Conservation (phyloP, 1,140 invertebrate species). For the Parasteatoda tepidariorum region DNA sequence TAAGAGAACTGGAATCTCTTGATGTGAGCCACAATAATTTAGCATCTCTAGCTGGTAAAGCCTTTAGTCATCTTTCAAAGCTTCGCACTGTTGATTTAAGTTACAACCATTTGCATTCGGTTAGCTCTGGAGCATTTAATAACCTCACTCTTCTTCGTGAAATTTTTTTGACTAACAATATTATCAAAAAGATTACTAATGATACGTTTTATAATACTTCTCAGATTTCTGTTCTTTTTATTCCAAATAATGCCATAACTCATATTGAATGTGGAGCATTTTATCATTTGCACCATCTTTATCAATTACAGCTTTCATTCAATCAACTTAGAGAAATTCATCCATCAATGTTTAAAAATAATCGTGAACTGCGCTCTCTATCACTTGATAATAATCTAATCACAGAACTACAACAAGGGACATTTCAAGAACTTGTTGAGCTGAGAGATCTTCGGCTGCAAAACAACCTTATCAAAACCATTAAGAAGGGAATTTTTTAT, state of each 20-base stretch:
- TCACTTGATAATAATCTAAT: conserved; percentile 93
- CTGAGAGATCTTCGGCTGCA: conserved; percentile 86
- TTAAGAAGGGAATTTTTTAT: conserved; percentile 83
- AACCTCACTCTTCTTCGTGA: conserved; percentile 81
- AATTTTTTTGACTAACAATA: conserved; percentile 90
- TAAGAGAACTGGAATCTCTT: conserved; percentile 81
- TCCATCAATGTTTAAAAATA: conserved; percentile 78
- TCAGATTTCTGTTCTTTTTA: conserved; percentile 82
- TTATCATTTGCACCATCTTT: conserved; percentile 78
- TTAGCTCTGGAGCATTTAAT: conserved; percentile 80
- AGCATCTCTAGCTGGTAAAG: conserved; percentile 66
- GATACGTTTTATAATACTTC: conserved; percentile 83
- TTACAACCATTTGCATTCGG: conserved; percentile 87
- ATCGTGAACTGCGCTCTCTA: conserved; percentile 81
- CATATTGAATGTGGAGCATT: conserved; percentile 81
- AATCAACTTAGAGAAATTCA: conserved; percentile 86
- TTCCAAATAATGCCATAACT: conserved; percentile 87
- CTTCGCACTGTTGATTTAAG: conserved; percentile 86
- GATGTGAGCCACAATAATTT: conserved; percentile 91
- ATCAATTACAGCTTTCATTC: conserved; percentile 85
- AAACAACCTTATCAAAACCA: conserved; percentile 81
- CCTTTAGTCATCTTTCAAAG: conserved; percentile 79
- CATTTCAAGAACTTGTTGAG: conserved; percentile 79
- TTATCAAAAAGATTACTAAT: conserved; percentile 84
- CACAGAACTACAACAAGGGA: conserved; percentile 79